Conservation (phyloP, 64 coral and sea anemone genomes). For the Pocillopora damicornis region DNA sequence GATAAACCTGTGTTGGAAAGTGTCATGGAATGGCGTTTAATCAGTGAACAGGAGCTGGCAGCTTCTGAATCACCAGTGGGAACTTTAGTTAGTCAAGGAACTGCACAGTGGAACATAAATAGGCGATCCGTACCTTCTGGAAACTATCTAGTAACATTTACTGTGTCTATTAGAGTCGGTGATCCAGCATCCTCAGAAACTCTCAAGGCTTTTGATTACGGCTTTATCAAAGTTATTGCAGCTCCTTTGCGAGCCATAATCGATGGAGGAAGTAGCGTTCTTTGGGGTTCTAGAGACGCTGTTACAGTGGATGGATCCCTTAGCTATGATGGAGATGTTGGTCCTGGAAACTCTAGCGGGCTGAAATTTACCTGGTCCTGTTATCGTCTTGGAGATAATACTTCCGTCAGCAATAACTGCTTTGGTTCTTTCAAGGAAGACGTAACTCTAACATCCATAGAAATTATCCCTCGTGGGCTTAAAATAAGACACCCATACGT, state of each 20-base stretch:
- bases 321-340: constrained; percentile 26
- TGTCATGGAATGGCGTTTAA: constrained; percentile 5
- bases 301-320: constrained; percentile 4
- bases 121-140: constrained; percentile 7
- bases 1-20: background rate
- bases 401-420: background rate
- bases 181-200: background rate
- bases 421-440: constrained; percentile 5
- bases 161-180: background rate
- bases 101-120: constrained; percentile 11
- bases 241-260: constrained; percentile 4
- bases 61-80: background rate
- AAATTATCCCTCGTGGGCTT: background rate
- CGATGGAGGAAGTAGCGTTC: constrained; percentile 31
- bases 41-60: constrained; percentile 4
- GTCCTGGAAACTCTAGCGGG: constrained; percentile 7
- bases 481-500: background rate
- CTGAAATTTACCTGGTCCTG: constrained; percentile 17
- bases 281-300: background rate
- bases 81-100: constrained; percentile 1
- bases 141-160: constrained; percentile 9
- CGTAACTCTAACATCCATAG: background rate
- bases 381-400: background rate
- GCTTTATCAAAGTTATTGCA: constrained; percentile 17
- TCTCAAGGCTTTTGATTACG: constrained; percentile 11